Conservation (phyloP, 2,113 vertebrate species). For the Kryptolebias marmoratus region DNA sequence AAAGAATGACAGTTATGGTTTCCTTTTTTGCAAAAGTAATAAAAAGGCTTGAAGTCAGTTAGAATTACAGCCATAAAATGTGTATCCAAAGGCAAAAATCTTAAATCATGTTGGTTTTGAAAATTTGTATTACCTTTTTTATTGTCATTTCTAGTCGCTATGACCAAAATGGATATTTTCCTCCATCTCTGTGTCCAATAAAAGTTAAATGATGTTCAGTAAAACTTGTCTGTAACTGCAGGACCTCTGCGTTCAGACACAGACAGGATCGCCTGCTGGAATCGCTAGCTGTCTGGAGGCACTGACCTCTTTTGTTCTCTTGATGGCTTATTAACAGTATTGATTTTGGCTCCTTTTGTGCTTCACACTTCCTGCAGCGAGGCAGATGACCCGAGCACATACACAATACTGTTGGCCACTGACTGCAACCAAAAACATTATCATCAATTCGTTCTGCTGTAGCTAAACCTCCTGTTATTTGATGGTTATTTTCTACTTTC, state of each 20-base stretch:
- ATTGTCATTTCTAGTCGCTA: too few relatives aligned
- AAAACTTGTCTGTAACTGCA: conserved; percentile 3
- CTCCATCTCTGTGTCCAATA: too few relatives aligned
- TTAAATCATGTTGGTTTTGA: too few relatives aligned
- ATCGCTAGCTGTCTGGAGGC: conserved; percentile 66
- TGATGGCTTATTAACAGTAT: conserved; percentile 72
- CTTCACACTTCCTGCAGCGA: conserved; percentile 61
- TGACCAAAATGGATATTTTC: too few relatives aligned
- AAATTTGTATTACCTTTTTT: too few relatives aligned
- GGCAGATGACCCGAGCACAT: conserved; percentile 55
- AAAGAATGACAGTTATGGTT: too few relatives aligned
- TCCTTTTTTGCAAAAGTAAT: too few relatives aligned
- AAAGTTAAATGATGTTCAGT: background rate
- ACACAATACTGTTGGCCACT: conserved; percentile 51
- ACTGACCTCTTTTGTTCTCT: conserved; percentile 72
- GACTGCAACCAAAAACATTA: conserved; percentile 9
- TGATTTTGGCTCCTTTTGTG: conserved; percentile 70
- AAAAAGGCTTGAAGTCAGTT: too few relatives aligned
- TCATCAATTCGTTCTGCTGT: background rate
- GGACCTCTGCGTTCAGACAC: background rate
- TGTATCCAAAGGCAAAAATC: too few relatives aligned
- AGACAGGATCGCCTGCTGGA: conserved; percentile 48
- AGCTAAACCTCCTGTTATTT: background rate
- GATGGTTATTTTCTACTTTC: background rate
- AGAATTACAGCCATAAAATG: too few relatives aligned